Evolutionary conservation across 2,888 invertebrate species (phyloP), one percentile per base, ranked within the genome.

Genomic region (Dicranocentrus wangi): DNA sequence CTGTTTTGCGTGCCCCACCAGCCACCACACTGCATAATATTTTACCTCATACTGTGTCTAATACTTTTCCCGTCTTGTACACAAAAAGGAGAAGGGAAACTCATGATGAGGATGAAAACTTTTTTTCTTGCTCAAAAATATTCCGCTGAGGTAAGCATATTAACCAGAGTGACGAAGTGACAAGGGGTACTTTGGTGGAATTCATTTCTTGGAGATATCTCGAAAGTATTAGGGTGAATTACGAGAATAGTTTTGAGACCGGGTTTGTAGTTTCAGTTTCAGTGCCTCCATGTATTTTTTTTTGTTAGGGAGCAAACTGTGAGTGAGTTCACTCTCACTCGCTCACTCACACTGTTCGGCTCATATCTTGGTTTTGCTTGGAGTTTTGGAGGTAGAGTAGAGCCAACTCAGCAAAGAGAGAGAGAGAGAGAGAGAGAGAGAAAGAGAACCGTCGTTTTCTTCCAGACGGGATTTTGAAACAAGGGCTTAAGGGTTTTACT

Each of bases 401-500:
- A 58, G 58, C 58, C 2, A 15, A 58, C 8, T 58, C 58, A 58
- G 58, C 58, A 58, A 58, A 58, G 17, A 32, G 32, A 32, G n/a
- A n/a, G n/a, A n/a, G n/a, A n/a, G n/a, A n/a, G n/a, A n/a, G n/a
- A n/a, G n/a, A n/a, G n/a, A n/a, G n/a, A n/a, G n/a, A n/a, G n/a
- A n/a, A n/a, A n/a, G n/a, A n/a, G n/a, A n/a, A n/a, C n/a, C n/a
- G n/a, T n/a, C n/a, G n/a, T n/a, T n/a, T n/a, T n/a, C n/a, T n/a
- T n/a, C n/a, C n/a, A n/a, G n/a, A n/a, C n/a, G 78, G 78, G 78
- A 78, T 71, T 78, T 70, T 78, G 71, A 65, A 78, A 71, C 78
- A 78, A 71, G 78, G 78, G 78, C 78, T 78, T 78, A 78, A 78
- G 78, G 78, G 78, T 78, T 77, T 66, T 78, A 77, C 77, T 17